These are phyloP conservation scores for Drosophila kikkawai DNA, from an alignment of 1,140 invertebrate genomes.

Conservation along the genomic window DNA sequence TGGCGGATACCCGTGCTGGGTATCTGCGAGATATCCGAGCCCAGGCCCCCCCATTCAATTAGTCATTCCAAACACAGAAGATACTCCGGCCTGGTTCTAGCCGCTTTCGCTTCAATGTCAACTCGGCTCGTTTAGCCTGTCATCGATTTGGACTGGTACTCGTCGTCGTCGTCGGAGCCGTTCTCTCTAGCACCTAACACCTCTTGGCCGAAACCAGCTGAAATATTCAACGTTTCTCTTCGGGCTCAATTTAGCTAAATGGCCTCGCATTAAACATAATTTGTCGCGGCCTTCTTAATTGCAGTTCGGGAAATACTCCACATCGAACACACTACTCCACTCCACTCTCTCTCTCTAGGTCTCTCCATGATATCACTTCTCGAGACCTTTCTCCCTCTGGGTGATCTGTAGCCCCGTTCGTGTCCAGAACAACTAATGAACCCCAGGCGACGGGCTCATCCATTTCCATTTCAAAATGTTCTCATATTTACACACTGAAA, in stretches of 20 bases:
- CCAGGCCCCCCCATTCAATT: constrained; percentile 53
- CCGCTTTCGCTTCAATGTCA: constrained; percentile 81
- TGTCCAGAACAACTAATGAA: constrained; percentile 63
- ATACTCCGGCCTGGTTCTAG: constrained; percentile 26
- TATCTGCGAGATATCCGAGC: constrained; percentile 38
- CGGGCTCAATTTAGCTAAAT: constrained; percentile 54
- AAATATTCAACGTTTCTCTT: constrained; percentile 39
- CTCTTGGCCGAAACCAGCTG: constrained; percentile 38
- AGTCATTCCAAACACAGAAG: constrained; percentile 58
- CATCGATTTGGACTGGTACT: constrained; percentile 72
- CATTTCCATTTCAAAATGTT: constrained; percentile 45
- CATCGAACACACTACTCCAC: constrained; percentile 12
- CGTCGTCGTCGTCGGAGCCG: constrained; percentile 44
- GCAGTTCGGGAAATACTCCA: constrained; percentile 27
- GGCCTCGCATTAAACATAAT: constrained; percentile 58
- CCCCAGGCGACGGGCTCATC: constrained; percentile 21
- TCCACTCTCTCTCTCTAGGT: constrained; percentile 14
- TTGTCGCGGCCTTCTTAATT: constrained; percentile 59
- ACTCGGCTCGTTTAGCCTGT: constrained; percentile 59
- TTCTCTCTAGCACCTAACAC: constrained; percentile 44
- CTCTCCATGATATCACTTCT: constrained; percentile 18
- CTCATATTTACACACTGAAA: constrained; percentile 30
- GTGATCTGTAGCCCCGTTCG: constrained; percentile 47
- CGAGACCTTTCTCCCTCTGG: constrained; percentile 40
- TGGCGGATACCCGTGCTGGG: constrained; percentile 15